Evolutionary conservation across 2,888 invertebrate species (phyloP).

Genomic region (Myopa testacea): DNA sequence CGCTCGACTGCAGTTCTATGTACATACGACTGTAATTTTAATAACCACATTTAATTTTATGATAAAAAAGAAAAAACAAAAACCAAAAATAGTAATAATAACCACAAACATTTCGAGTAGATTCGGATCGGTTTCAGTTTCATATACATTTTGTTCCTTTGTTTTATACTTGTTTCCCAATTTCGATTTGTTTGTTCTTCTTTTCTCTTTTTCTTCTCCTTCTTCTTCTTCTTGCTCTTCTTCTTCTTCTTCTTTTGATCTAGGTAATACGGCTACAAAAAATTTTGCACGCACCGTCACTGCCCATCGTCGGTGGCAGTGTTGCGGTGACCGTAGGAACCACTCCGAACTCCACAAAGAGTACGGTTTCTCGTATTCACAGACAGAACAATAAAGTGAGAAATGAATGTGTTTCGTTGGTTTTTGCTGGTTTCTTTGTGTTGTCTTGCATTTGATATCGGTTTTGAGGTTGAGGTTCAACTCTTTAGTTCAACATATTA

Average conservation of each 20-base stretch:
- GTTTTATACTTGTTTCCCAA: conserved; percentile 36
- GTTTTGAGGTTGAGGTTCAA: neutral
- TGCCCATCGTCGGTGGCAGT: conserved; percentile 66
- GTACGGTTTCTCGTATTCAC: conserved; percentile 68
- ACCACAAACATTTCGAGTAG: neutral
- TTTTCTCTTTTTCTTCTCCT: conserved; percentile 40
- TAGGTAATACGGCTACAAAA: conserved; percentile 85
- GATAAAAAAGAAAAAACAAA: neutral
- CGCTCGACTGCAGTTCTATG: too few relatives aligned
- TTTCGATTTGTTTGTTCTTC: conserved; percentile 43
- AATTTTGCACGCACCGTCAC: conserved; percentile 77
- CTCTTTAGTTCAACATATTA: too few relatives aligned
- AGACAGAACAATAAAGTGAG: conserved; percentile 67
- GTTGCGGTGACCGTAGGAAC: conserved; percentile 67
- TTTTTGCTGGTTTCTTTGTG: conserved; percentile 32
- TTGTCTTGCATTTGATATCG: neutral
- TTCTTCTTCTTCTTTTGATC: conserved; percentile 52
- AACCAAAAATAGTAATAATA: neutral
- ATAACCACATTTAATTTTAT: too few relatives aligned
- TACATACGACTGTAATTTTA: too few relatives aligned
- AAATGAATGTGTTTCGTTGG: conserved; percentile 49
- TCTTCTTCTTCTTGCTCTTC: conserved; percentile 27
- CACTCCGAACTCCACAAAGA: conserved; percentile 64
- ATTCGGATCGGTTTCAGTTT: conserved; percentile 1
- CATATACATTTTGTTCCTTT: conserved; percentile 34